phyloP scores from a whole-genome alignment of 2,888 invertebrate species.

The Altica lythri region DNA sequence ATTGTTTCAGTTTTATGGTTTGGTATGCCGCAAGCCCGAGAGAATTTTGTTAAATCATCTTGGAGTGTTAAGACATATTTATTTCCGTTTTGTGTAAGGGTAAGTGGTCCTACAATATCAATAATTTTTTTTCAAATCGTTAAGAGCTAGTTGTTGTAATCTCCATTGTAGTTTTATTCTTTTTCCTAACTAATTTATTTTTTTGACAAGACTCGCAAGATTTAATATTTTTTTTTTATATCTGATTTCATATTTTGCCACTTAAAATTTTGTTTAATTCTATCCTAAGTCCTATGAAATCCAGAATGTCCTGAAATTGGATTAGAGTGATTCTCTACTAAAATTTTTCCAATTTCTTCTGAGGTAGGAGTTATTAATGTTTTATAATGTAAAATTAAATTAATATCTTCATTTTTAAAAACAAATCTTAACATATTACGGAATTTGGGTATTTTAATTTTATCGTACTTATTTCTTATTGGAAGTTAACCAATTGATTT shows the following conservation, averaged over 20 bases:
- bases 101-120: conserved; percentile 44
- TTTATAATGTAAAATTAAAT: background rate
- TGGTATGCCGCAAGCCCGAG: conserved; percentile 42
- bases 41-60: conserved; percentile 40
- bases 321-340: too few relatives aligned
- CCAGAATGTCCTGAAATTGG: too few relatives aligned
- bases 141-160: conserved; percentile 3
- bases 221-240: too few relatives aligned
- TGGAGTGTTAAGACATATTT: conserved; percentile 42
- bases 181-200: conserved; percentile 13
- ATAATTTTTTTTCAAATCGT: conserved; percentile 39
- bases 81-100: conserved; percentile 33
- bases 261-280: too few relatives aligned
- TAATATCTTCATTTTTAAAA: background rate
- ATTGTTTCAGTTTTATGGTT: conserved; percentile 40
- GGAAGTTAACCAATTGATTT: too few relatives aligned
- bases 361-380: background rate
- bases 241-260: too few relatives aligned
- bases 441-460: too few relatives aligned
- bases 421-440: too few relatives aligned
- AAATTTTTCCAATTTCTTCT: background rate
- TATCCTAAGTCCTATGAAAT: background rate
- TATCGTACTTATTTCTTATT: too few relatives aligned
- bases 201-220: conserved; percentile 40
- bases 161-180: conserved; percentile 5